Conservation (phyloP, 2,888 invertebrate species). For the Apotomis betuletana region DNA sequence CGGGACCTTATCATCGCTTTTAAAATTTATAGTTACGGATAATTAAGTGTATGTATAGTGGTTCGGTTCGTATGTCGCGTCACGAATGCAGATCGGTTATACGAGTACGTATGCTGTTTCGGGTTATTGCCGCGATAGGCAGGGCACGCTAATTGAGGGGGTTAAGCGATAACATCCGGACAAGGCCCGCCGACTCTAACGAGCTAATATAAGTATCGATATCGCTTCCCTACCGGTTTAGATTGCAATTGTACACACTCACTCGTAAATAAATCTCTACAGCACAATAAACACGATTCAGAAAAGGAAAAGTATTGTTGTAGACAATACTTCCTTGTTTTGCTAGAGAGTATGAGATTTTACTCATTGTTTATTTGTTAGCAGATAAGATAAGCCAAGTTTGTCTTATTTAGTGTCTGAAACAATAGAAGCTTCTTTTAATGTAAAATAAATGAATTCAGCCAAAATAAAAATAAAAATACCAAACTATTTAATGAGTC, state of each 20-base stretch:
- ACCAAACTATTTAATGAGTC: background rate
- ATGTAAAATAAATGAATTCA: background rate
- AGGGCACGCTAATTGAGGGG: slow-evolving; percentile 72
- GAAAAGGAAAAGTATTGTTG: slow-evolving; percentile 37
- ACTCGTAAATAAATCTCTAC: slow-evolving; percentile 37
- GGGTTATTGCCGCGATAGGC: slow-evolving; percentile 67
- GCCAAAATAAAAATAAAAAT: background rate
- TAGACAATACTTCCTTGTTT: slow-evolving; percentile 37
- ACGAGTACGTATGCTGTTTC: slow-evolving; percentile 55
- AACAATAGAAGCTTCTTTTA: background rate
- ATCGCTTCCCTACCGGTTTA: slow-evolving; percentile 49
- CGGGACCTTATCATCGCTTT: slow-evolving; percentile 78
- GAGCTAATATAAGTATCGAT: slow-evolving; percentile 62
- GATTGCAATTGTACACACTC: slow-evolving; percentile 34
- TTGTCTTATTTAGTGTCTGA: background rate
- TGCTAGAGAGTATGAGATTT: slow-evolving; percentile 26
- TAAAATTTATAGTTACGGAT: slow-evolving; percentile 79
- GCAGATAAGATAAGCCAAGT: slow-evolving; percentile 3
- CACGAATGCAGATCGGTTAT: slow-evolving; percentile 65
- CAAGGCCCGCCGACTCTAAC: slow-evolving; percentile 63
- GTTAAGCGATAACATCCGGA: slow-evolving; percentile 69
- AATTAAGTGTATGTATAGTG: slow-evolving; percentile 72
- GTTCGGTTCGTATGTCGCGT: slow-evolving; percentile 68
- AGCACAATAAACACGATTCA: slow-evolving; percentile 40
- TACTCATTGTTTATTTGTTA: slow-evolving; percentile 31